Evolutionary conservation across 2,888 invertebrate genomes (phyloP).

Genomic region (Hartigia nigra): DNA sequence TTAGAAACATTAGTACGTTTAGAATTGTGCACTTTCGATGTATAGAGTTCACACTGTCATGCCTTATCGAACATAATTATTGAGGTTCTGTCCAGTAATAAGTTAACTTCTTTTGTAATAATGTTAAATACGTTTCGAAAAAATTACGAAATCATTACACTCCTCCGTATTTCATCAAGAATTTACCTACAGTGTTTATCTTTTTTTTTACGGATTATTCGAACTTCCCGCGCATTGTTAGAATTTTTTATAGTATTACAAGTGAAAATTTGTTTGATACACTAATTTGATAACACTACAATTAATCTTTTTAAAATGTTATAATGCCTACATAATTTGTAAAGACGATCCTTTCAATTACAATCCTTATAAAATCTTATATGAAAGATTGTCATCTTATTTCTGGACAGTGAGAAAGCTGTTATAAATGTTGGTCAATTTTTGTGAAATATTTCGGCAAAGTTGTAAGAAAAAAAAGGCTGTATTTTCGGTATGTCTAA

Average conservation of each 20-base stretch:
- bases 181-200: neutral
- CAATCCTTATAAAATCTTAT: neutral
- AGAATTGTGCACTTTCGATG: constrained; percentile 30
- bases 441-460: constrained; percentile 15
- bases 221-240: neutral
- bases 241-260: neutral
- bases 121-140: neutral
- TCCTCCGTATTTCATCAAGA: neutral
- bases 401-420: constrained; percentile 13
- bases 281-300: neutral
- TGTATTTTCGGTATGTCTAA: constrained; percentile 37
- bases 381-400: neutral
- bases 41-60: constrained; percentile 35
- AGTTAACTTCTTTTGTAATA: neutral
- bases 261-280: neutral
- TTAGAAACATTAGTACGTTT: neutral
- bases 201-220: neutral
- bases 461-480: constrained; percentile 18
- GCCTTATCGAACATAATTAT: constrained; percentile 40
- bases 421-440: constrained; percentile 10
- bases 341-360: neutral
- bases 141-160: neutral
- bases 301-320: neutral
- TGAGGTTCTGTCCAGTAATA: constrained; percentile 25
- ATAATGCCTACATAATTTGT: neutral